Conservation (phyloP, 2,113 vertebrate species). For the Poeciliopsis turrubarensis region DNA sequence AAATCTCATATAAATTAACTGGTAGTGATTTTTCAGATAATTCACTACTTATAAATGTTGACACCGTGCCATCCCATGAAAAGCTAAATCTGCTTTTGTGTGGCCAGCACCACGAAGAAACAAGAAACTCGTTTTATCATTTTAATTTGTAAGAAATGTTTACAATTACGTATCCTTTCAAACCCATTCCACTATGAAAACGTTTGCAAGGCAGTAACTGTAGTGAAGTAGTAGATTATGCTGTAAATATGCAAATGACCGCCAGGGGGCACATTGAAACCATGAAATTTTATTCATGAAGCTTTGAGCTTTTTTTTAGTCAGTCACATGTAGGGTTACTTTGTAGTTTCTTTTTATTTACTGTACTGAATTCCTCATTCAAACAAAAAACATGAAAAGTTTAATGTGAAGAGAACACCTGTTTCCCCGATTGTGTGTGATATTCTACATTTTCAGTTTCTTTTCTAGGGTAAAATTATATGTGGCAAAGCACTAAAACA, state of each 20-base stretch:
- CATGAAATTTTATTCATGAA: not conserved
- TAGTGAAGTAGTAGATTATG: not conserved
- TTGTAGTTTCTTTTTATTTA: not conserved
- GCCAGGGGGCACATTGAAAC: slow-evolving; percentile 43
- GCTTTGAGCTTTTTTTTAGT: not conserved
- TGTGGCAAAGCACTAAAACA: not conserved
- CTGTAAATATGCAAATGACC: slow-evolving; percentile 27
- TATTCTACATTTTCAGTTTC: not conserved
- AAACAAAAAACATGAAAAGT: too few species aligned
- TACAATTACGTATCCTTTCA: not conserved
- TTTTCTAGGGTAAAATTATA: not conserved
- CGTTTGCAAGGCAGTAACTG: not conserved
- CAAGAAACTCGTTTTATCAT: not conserved
- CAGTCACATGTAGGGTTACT: not conserved
- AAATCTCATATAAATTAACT: too few species aligned
- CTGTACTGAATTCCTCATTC: not conserved
- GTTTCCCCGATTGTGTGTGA: not conserved
- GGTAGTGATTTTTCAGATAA: too few species aligned
- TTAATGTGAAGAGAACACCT: not conserved
- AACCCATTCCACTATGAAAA: not conserved
- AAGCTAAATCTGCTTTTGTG: too few species aligned
- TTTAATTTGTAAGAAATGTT: not conserved
- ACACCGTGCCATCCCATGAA: too few species aligned
- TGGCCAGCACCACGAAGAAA: too few species aligned
- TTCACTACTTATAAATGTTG: too few species aligned